Base-by-base conservation (phyloP, 53 echinoderm and acorn worm species). In the Mesocentrotus franciscanus region DNA sequence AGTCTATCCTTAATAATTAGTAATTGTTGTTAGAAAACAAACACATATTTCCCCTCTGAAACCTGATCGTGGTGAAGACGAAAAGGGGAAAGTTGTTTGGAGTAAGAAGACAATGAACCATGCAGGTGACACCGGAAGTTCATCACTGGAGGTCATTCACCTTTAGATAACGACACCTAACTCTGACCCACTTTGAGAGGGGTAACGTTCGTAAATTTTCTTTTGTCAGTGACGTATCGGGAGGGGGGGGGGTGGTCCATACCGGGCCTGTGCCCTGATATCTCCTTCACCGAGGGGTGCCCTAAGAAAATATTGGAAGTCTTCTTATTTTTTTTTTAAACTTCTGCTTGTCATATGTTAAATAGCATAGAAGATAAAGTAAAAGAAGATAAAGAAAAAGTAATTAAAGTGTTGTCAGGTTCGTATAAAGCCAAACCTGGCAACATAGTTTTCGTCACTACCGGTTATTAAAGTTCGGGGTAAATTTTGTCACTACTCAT, bases 31-130 rank as follows among this genome's bases (percentile, higher is more conserved):
- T 17, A 20, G 39, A 81, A 81, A 81, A 42, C 36, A 81, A 79
- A 81, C 42, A 76, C 14, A 32, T 20, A 81, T 42, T 81, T 42
- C 81, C 42, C 42, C 81, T 36, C 13, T 8, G 81, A 81, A 81
- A 81, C 29, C 36, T 42, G 81, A 81, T 81, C n/a, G 76, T 76
- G n/a, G 30, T 30, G 33, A 76, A 76, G 17, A 81, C 36, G 81
- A 81, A 81, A 81, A 81, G 36, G 42, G 81, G 81, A 81, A 81
- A 81, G 42, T 81, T 81, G 81, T 81, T 81, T 81, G 8, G 81
- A 39, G 34, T 12, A 42, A 42, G 18, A 42, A 42, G 42, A 81
- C 81, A 76, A 33, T 76, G 76, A 76, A 76, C 76, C 75, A 39
- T 39, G 1, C 49, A 27, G 30, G 30, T 30, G 30, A 76, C 27